Percentiles rank a stretch among this genome's conserved stretches.
phyloP scores from a whole-genome alignment of 1,140 invertebrate genomes.

The Caenorhabditis remanei region DNA sequence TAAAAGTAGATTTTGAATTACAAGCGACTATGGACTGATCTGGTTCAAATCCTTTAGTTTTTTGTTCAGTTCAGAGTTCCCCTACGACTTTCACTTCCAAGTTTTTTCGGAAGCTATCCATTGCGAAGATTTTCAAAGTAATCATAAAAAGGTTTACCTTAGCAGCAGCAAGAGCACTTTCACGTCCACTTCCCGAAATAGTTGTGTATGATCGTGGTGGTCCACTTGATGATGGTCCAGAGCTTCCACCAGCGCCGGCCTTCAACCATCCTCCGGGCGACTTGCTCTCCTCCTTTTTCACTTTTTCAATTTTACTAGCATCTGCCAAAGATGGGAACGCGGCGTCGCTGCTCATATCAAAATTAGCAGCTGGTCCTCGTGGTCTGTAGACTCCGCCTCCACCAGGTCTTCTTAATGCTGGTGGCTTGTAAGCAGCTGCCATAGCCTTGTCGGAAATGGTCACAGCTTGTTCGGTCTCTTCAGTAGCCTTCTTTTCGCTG shows the following conservation, averaged over 20 bases:
- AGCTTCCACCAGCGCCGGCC: constrained; percentile 13
- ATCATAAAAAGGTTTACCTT: constrained; percentile 5
- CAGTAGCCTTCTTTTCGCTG: constrained; percentile 37
- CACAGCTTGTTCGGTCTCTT: constrained; percentile 17
- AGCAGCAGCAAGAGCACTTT: constrained; percentile 51
- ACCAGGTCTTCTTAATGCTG: not conserved
- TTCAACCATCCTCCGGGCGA: constrained; percentile 53
- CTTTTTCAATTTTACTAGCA: constrained; percentile 62
- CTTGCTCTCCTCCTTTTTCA: constrained; percentile 62
- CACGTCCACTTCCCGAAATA: constrained; percentile 43
- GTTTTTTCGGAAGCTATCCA: no score
- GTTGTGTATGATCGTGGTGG: constrained; percentile 18
- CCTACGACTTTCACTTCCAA: no score
- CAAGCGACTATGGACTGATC: not conserved
- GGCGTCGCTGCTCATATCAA: constrained; percentile 55
- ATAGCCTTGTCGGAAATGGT: constrained; percentile 25
- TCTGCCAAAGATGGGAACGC: constrained; percentile 62
- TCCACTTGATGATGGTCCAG: constrained; percentile 10
- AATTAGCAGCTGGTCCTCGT: constrained; percentile 4
- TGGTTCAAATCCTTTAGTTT: no score
- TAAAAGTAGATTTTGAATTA: constrained; percentile 9
- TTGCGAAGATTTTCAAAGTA: no score
- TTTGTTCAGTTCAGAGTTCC: no score
- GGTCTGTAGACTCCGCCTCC: not conserved
- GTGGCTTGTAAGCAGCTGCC: constrained; percentile 55